Base-by-base conservation (phyloP, 2,113 vertebrate genomes). In the Oreochromis niloticus region DNA sequence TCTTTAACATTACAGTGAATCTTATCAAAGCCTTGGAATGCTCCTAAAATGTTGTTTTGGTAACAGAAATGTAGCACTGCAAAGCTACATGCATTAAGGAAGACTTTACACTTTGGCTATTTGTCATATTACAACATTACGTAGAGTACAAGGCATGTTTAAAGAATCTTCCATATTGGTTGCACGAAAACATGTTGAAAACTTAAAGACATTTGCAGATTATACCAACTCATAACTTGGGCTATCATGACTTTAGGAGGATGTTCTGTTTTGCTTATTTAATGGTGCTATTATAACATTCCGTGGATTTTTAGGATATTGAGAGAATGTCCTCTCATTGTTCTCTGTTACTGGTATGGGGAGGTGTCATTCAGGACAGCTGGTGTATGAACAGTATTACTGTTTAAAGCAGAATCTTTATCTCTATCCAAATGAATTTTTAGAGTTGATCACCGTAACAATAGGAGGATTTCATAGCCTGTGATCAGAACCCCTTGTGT, bases 141-240 rank as follows among this genome's bases (percentile, higher is more conserved):
- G 16, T 16, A 4, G 30, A 10, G 16, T 16, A 19, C 8, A 32
- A 17, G 2, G 8, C 30, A 34, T 61, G 30, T 63, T 61, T 34
- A 34, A 19, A 63, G 59, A 34, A 63, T 61, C 14, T 19, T 34
- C 30, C 30, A 17, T 10, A 10, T 9, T 0, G 30, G 0, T 63
- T 63, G 59, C 59, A 63, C 2, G 1, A 34, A 4, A 63, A 63
- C 59, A 19, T 34, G 30, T 63, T 63, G 16, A 63, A 61, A 34
- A 1, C 30, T 11, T 63, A 41, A 41, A 41, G 39, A 41, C 9
- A 41, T 41, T 59, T 59, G 56, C 56, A 59, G 56, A 61, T 63
- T 30, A 34, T 34, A 34, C 59, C 5, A 34, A 63, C 16, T 34
- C 16, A 34, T 34, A 63, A 19, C 14, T 61, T 32, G 30, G 5